phyloP scores from a whole-genome alignment of 2,888 invertebrate species.

The Dryomyza anilis region DNA sequence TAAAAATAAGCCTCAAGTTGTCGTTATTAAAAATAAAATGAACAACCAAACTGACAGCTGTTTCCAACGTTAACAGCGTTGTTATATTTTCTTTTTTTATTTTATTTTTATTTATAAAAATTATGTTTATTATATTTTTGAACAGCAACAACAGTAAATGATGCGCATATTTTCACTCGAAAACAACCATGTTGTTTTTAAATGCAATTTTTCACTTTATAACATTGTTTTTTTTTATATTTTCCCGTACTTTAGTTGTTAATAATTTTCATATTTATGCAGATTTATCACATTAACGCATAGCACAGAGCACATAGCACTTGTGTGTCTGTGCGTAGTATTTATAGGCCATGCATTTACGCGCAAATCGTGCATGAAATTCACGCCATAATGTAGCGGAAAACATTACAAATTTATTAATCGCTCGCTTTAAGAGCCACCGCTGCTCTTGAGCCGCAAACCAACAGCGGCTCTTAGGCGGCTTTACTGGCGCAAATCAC shows the following conservation, averaged over 20 bases:
- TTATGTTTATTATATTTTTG: slow-evolving; percentile 9
- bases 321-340: too few relatives aligned
- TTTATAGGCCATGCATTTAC: background rate
- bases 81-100: background rate
- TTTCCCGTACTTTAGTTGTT: background rate
- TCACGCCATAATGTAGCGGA: slow-evolving; percentile 35
- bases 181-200: background rate
- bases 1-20: too few relatives aligned
- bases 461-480: too few relatives aligned
- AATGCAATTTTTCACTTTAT: slow-evolving; percentile 3
- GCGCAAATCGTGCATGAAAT: slow-evolving; percentile 39
- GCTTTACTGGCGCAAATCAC: too few relatives aligned
- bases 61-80: background rate
- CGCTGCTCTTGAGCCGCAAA: too few relatives aligned
- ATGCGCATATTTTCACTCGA: slow-evolving; percentile 20
- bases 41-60: too few relatives aligned
- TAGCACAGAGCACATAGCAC: too few relatives aligned
- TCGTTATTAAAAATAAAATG: too few relatives aligned
- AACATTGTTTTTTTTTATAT: background rate
- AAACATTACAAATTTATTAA: slow-evolving; percentile 36
- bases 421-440: slow-evolving; percentile 17
- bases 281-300: slow-evolving; percentile 1
- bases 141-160: slow-evolving; percentile 14
- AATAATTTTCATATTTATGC: slow-evolving; percentile 10
- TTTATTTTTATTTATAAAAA: slow-evolving; percentile 6